A percentile compares a stretch with the other conserved stretches of the same genome.
Evolutionary conservation across 2,888 invertebrate genomes (phyloP).

Genomic region (Drosophila sordidapex): DNA sequence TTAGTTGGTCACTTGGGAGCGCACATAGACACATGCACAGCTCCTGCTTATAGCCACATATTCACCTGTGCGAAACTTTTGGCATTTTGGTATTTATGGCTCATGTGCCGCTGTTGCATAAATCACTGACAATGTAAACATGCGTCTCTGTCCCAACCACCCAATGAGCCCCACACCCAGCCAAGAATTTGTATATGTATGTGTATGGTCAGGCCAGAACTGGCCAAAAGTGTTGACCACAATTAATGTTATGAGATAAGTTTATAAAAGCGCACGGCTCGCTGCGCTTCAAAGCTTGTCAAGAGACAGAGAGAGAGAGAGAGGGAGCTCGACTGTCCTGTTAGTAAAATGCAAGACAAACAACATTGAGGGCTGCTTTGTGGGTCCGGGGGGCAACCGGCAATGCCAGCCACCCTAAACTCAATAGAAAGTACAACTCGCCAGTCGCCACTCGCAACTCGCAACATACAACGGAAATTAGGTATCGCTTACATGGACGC

Average conservation of each 20-base stretch:
- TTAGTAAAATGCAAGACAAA: slow-evolving; percentile 75
- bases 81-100: slow-evolving; percentile 83
- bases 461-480: slow-evolving; percentile 73
- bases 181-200: slow-evolving; percentile 31
- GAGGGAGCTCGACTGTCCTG: slow-evolving; percentile 31
- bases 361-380: slow-evolving; percentile 6
- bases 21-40: slow-evolving; percentile 8
- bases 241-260: slow-evolving; percentile 85
- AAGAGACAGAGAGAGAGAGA: slow-evolving; percentile 26
- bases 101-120: slow-evolving; percentile 82
- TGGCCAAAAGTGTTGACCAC: slow-evolving; percentile 83
- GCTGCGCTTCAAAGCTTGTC: slow-evolving; percentile 55
- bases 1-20: slow-evolving; percentile 82
- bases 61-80: slow-evolving; percentile 68
- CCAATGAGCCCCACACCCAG: background rate
- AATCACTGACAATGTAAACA: slow-evolving; percentile 83
- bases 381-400: background rate
- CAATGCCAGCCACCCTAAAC: slow-evolving; percentile 5
- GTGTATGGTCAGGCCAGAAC: slow-evolving; percentile 53
- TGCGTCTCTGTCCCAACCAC: slow-evolving; percentile 26
- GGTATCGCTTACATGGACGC: slow-evolving; percentile 76
- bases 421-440: slow-evolving; percentile 7
- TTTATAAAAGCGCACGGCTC: slow-evolving; percentile 77
- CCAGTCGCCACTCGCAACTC: slow-evolving; percentile 1
- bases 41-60: slow-evolving; percentile 32